Percentiles rank a stretch among this genome's conserved stretches.
These are phyloP conservation scores for Andrena camellia DNA, from an alignment of 2,888 invertebrate species.

Conservation along the genomic window DNA sequence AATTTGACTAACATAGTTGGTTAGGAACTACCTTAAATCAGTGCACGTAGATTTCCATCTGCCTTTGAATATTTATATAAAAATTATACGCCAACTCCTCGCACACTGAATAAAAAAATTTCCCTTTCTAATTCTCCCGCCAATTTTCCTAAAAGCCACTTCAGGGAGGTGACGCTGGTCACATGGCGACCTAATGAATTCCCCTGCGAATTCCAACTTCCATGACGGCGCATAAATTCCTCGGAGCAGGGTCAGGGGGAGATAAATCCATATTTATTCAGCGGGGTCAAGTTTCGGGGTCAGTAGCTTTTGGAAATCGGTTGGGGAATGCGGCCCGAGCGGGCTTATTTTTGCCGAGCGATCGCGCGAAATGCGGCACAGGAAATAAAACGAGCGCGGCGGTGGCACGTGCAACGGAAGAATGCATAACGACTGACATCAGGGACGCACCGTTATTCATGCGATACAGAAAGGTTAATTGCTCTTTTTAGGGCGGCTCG, in stretches of 20 bases:
- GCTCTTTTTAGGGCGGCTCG: not conserved
- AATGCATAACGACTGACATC: conserved; percentile 36
- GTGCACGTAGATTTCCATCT: too few species aligned
- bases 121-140: too few species aligned
- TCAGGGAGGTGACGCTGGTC: too few species aligned
- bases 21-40: too few species aligned
- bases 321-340: conserved; percentile 40
- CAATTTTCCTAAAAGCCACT: too few species aligned
- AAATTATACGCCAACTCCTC: too few species aligned
- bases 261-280: conserved; percentile 45
- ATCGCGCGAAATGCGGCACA: conserved; percentile 18
- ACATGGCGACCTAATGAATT: too few species aligned
- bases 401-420: conserved; percentile 46
- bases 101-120: too few species aligned
- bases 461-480: not conserved
- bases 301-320: conserved; percentile 47
- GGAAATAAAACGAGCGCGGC: conserved; percentile 37
- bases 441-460: conserved; percentile 41
- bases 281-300: conserved; percentile 42
- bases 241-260: conserved; percentile 10
- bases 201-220: conserved; percentile 8
- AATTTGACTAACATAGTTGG: too few species aligned
- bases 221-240: conserved; percentile 39
- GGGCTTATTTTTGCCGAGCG: conserved; percentile 39
- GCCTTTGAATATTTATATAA: too few species aligned